These are phyloP conservation scores for Drosophila parthenogenetica DNA, from an alignment of 2,888 invertebrate genomes.

Conservation along the genomic window DNA sequence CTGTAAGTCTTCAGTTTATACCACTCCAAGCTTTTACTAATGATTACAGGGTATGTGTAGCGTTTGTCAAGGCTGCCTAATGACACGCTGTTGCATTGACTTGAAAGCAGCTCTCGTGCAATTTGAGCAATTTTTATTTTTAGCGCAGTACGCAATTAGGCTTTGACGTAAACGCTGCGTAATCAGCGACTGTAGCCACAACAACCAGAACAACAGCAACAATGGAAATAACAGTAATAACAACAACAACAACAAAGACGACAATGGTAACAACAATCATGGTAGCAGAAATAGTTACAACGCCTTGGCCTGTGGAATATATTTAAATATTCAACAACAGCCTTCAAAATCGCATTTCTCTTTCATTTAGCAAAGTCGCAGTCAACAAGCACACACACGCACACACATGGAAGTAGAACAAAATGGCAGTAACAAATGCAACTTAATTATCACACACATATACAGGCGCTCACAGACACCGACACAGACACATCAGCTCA, in stretches of 20 bases:
- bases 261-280: slow-evolving; percentile 8
- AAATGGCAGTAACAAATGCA: slow-evolving; percentile 60
- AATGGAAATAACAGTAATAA: slow-evolving; percentile 9
- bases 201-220: slow-evolving; percentile 21
- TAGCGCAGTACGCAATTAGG: slow-evolving; percentile 64
- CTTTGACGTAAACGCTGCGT: slow-evolving; percentile 61
- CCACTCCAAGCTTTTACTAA: not conserved
- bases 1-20: not conserved
- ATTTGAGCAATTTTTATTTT: slow-evolving; percentile 61
- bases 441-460: slow-evolving; percentile 70
- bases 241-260: not conserved
- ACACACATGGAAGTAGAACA: slow-evolving; percentile 35
- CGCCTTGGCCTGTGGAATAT: slow-evolving; percentile 57
- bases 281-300: slow-evolving; percentile 36
- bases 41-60: slow-evolving; percentile 17
- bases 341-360: slow-evolving; percentile 78
- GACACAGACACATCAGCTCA: slow-evolving; percentile 14
- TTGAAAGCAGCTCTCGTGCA: slow-evolving; percentile 48
- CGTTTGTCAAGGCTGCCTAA: slow-evolving; percentile 33
- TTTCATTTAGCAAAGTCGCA: slow-evolving; percentile 58
- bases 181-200: slow-evolving; percentile 48
- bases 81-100: slow-evolving; percentile 33
- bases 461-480: slow-evolving; percentile 13
- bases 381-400: slow-evolving; percentile 23
- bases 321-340: slow-evolving; percentile 77